Evolutionary conservation across 2,113 vertebrate species (phyloP).

Genomic region (Pachycephala philippinensis): DNA sequence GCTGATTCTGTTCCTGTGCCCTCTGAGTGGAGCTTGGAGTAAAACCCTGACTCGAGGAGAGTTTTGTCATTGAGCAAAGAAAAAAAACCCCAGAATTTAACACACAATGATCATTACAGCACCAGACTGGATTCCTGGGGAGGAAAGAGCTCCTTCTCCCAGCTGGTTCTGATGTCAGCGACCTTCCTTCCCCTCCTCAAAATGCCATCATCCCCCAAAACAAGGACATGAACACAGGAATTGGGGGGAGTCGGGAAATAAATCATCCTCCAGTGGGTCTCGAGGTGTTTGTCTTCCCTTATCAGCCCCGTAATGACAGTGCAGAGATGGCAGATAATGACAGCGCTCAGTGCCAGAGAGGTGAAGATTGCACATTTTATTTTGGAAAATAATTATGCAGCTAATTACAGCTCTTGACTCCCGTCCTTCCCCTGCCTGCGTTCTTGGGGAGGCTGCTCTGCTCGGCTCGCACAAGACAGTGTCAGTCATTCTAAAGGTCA

Average conservation of each 20-base stretch:
- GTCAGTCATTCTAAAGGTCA: conserved; percentile 51
- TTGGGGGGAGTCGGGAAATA: background rate
- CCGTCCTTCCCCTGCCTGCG: conserved; percentile 22
- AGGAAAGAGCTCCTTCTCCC: background rate
- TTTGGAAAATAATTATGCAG: conserved; percentile 67
- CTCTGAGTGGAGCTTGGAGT: background rate
- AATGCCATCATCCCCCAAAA: background rate
- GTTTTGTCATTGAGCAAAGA: background rate
- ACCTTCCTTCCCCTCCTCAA: background rate
- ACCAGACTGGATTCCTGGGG: background rate
- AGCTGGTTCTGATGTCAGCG: background rate
- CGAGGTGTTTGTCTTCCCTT: background rate
- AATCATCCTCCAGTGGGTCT: background rate
- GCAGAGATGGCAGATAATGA: conserved; percentile 50
- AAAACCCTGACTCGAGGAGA: background rate
- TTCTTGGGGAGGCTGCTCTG: conserved; percentile 38
- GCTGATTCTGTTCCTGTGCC: background rate
- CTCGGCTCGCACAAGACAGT: conserved; percentile 36
- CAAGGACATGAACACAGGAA: background rate
- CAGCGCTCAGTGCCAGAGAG: conserved; percentile 49
- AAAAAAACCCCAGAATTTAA: background rate
- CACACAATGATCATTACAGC: background rate
- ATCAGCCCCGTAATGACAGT: conserved; percentile 20
- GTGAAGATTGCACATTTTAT: conserved; percentile 62
- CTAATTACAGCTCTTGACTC: conserved; percentile 70